Base-by-base conservation (phyloP, 1,140 invertebrate genomes). In the Apis dorsata region DNA sequence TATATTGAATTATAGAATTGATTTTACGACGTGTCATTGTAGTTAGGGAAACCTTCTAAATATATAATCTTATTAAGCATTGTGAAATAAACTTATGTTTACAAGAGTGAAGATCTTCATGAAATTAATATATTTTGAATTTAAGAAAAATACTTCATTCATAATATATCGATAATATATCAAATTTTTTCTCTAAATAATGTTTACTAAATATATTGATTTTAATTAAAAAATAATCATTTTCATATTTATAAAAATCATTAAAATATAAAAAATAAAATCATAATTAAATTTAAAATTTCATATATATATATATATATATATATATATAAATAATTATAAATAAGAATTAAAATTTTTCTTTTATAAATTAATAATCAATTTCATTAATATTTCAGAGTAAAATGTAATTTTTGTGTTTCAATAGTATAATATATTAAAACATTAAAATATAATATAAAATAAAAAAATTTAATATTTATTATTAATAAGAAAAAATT, bases 1-100 rank as follows among this genome's bases (percentile, higher is more conserved):
- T 76, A 68, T 68, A 76, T 76, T 59, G 53, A 82, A 49, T 82
- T 82, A 66, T 13, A 11, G 24, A 82, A 77, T 82, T 82, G 74
- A 82, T 77, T 82, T 77, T 24, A 44, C 49, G 19, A 44, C 17
- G 11, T 55, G 17, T 51, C 55, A 49, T 60, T 70, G 59, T 21
- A 51, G 28, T 19, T 60, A 51, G 24, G 19, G 80, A 82, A 82
- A 17, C 63, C 80, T 77, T 82, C 1, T 60, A 77, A 77, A 24
- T 49, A 11, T 68, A 34, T 77, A 70, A 82, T 82, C 74, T 53
- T 34, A 60, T 82, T 82, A 82, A 70, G 19, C 15, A 8, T 24
- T 70, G 13, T 55, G 59, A 77, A 69, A 77, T 49, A 69, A 76
- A 60, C 2, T 51, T 59, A 13, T 51, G 15, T 57, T 70, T 19